Base-by-base conservation (phyloP, 2,888 invertebrate genomes). In the Ecliptopera silaceata region DNA sequence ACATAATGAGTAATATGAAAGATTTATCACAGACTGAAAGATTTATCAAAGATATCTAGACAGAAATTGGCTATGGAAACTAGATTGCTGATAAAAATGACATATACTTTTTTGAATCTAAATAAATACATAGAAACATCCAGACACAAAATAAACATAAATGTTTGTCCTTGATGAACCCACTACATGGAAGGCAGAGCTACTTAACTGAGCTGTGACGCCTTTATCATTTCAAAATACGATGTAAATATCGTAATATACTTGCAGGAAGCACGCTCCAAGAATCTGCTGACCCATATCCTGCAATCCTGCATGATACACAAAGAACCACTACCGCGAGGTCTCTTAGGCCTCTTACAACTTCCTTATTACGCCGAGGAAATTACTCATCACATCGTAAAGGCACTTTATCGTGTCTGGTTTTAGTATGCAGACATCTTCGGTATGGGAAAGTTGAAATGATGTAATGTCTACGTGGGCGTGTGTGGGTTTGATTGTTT, bases 321-420 rank as follows among this genome's bases (percentile, higher is more conserved):
- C 26, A 26, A 26, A 26, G 6, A 4, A 8, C 26, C 10, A 26
- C 26, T 8, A 26, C 26, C 4, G 10, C 10, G 13, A 34, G 8
- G 10, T 15, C 15, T 36, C 5, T 12, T 13, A 5, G 34, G 5
- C 42, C 42, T 12, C 12, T 10, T 31, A 34, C n/a, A 15, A 18
- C 32, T 42, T 42, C 53, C 41, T 51, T 45, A 51, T 51, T 49
- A 51, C 36, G 47, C 46, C 11, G 13, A 41, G 38, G 13, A 39
- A 45, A 20, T 42, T 38, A 43, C 38, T 47, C 29, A 44, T 48
- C 41, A 36, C 12, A 47, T 20, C 20, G 44, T 26, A 51, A 60
- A 50, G 58, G 56, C 58, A 54, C 58, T 53, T 56, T 54, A 59
- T 59, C 61, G 59, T 6, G 59, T 53, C 15, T 15, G 56, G 54